Evolutionary conservation across 1,140 invertebrate genomes (phyloP).

Genomic region (Drosophila kohkoa): DNA sequence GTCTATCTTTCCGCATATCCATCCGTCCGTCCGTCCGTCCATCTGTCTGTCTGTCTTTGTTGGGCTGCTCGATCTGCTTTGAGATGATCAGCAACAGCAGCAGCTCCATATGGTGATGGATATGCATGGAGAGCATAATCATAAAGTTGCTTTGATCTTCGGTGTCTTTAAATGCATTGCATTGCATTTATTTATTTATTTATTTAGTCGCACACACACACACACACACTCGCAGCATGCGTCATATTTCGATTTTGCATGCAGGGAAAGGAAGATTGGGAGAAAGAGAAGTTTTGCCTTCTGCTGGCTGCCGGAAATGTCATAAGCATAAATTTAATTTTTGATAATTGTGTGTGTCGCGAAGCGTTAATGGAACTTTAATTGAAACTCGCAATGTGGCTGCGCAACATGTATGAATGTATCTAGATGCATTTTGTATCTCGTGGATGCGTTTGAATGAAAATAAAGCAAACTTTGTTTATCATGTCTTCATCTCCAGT

Average conservation of each 20-base stretch:
- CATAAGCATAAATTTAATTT: constrained; percentile 81
- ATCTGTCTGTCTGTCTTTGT: neutral
- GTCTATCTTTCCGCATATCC: neutral
- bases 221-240: constrained; percentile 23
- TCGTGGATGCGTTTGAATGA: constrained; percentile 43
- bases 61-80: constrained; percentile 8
- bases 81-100: constrained; percentile 17
- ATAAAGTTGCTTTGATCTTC: constrained; percentile 74
- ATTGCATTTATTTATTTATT: constrained; percentile 47
- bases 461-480: constrained; percentile 43
- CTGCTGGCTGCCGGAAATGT: constrained; percentile 81
- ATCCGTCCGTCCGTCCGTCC: neutral
- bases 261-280: neutral
- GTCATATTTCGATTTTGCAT: constrained; percentile 57
- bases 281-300: neutral
- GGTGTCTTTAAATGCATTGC: constrained; percentile 71
- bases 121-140: constrained; percentile 76
- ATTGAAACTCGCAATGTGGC: constrained; percentile 68
- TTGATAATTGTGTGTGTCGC: constrained; percentile 81
- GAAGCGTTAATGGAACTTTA: constrained; percentile 81
- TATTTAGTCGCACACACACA: constrained; percentile 49
- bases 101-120: constrained; percentile 73
- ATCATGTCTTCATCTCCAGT: constrained; percentile 45
- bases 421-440: constrained; percentile 47
- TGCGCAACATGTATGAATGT: constrained; percentile 10